Evolutionary conservation across 2,113 vertebrate genomes (phyloP).

Genomic region (Neolamprologus caudopunctatus): DNA sequence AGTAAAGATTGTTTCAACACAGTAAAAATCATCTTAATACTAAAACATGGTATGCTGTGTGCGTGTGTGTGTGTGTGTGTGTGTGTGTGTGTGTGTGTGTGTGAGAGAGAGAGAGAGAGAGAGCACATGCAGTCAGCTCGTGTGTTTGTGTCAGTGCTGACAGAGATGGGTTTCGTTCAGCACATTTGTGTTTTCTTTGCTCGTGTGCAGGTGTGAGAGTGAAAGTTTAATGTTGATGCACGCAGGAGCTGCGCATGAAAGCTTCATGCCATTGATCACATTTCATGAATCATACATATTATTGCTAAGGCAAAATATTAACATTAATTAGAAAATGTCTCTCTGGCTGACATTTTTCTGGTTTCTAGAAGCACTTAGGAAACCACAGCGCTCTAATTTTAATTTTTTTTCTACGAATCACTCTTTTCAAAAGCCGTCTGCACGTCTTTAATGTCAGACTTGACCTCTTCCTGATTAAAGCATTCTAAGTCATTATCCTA

Average conservation of each 20-base stretch:
- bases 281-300: conserved; percentile 18
- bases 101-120: background rate
- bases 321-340: conserved; percentile 3
- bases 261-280: conserved; percentile 15
- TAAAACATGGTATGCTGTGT: too few species aligned
- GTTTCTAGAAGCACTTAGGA: background rate
- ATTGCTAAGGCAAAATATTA: conserved; percentile 9
- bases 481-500: background rate
- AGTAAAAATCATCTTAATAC: too few species aligned
- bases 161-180: background rate
- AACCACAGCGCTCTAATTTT: background rate
- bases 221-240: background rate
- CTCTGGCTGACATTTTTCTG: background rate
- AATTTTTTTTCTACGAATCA: background rate
- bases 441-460: background rate
- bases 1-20: too few species aligned
- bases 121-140: background rate
- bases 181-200: background rate
- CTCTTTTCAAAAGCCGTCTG: background rate
- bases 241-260: background rate
- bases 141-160: background rate
- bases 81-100: background rate
- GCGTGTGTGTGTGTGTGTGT: too few species aligned
- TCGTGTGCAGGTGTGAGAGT: background rate
- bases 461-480: conserved; percentile 27